Evolutionary conservation across 2,113 vertebrate species (phyloP).

Genomic region (human (Homo sapiens)): GRCh38 chr22:25682001-25682500

Average conservation of each 20-base stretch:
- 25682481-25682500: neutral
- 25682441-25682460: neutral
- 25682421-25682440: neutral
- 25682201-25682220: neutral
- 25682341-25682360: neutral
- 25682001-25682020: neutral
- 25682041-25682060: neutral
- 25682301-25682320: neutral
- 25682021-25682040: no score
- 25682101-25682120: neutral
- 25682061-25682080: neutral
- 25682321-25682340: neutral
- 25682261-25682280: neutral
- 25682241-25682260: accelerated
- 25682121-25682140: neutral
- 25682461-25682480: neutral
- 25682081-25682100: neutral
- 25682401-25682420: neutral
- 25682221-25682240: neutral
- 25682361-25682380: neutral
- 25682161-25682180: neutral
- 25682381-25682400: neutral
- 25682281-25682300: neutral
- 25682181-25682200: neutral
- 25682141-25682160: neutral